Base-by-base conservation (phyloP, 37 sponge, comb jelly and placozoan species). In the Amphimedon queenslandica region DNA sequence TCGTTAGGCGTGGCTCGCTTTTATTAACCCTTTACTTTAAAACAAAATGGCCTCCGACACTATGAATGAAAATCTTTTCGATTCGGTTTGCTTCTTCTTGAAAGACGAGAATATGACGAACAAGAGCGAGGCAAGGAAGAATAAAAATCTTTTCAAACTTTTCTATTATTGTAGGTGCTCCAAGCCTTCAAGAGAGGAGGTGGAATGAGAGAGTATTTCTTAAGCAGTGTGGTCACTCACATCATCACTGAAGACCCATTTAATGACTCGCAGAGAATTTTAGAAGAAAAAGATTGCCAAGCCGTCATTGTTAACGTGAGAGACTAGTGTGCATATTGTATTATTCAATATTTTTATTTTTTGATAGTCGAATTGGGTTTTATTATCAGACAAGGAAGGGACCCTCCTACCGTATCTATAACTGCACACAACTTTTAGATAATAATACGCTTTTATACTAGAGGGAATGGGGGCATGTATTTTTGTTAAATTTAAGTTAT, bases 201-300 rank as follows among this genome's bases (percentile, higher is more conserved):
- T 23, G 96, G 63, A 1, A 75, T 61, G 56, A 32, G 81, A 43
- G 96, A 90, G 67, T 95, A 74, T 38, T 90, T 90, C 71, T 30
- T 79, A 35, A 86, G 77, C 38, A 79, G 81, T 4, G 73, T 95
- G 16, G 91, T 95, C 39, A 87, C 81, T 6, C 88, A 92, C 47
- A 68, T 84, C 30, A 84, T 92, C 61, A 67, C 72, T 23, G 85
- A 87, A 27, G 37, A 30, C 20, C 79, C 75, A 10, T 25, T 73
- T 6, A 67, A 75, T 27, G 23, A 64, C 8, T 69, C 57, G 2
- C 40, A 37, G 51, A 40, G 39, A 21, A 42, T 76, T 18, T 64
- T 42, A 16, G 64, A 42, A 3, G 11, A 28, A 16, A 20, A 33
- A 6, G 34, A 21, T n/a, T 40, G 28, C 30, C 32, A 21, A 37